Base-by-base conservation (phyloP, 2,888 invertebrate species). In the Agrotis puta region DNA sequence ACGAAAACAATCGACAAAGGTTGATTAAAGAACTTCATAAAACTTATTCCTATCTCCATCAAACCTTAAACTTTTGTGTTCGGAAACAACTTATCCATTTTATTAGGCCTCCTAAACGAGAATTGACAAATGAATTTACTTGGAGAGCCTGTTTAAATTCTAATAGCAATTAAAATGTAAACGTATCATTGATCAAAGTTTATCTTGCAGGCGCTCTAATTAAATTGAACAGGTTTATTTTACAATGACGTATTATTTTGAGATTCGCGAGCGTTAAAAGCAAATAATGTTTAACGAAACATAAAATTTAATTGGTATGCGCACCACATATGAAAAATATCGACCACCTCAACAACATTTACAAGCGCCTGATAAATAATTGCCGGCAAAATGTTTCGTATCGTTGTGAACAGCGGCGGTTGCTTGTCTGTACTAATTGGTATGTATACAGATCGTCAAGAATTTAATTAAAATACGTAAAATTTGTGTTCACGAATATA, bases 381-480 rank as follows among this genome's bases (percentile, higher is more conserved):
- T 74, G 53, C 53, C 14, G 16, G 68, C 74, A 77, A 78, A 64
- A 69, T 75, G 54, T 78, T 43, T 39, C 61, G 53, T 43, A 56
- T 57, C 61, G 54, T 69, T 70, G 66, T 50, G 57, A 64, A 50
- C 48, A 53, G n/a, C 27, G 56, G 22, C 27, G 58, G 53, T 18
- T 45, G 68, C 53, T 62, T 53, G 63, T 50, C 50, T 53, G 24
- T 51, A 27, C 63, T 76, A 79, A 83, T 79, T 81, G 72, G 72
- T 65, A 58, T 50, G 64, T 70, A 63, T 67, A 65, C 58, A 75
- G 64, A 79, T 74, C 64, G 57, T 27, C 56, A 53, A 67, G 51
- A 85, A 74, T 86, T 81, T 80, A 84, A 84, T 86, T 86, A 82
- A 79, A 83, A 74, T 64, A 33, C 74, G 62, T 76, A 63, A 77